Evolutionary conservation across 2,113 vertebrate species (phyloP), one percentile per base, ranked within the genome.

Genomic region (Gallinago paraguaiae): DNA sequence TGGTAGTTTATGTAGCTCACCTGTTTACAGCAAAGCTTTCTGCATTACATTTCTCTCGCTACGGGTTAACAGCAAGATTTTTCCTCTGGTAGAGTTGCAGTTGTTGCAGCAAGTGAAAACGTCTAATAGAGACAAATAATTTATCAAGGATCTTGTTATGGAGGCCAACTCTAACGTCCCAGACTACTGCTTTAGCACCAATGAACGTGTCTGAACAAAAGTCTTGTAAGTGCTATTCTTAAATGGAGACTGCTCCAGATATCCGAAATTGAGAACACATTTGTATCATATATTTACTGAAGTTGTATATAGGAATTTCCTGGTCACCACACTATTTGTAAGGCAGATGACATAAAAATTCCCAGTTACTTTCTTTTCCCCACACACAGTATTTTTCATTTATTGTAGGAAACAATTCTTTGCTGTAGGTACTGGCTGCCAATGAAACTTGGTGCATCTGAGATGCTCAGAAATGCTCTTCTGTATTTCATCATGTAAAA

Each of bases 1-100:
- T 76, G 76, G 57, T 33, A 23, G 54, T 93, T 93, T n/a, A n/a
- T 90, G 67, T 51, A 85, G 78, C 57, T 95, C 54, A 60, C 95
- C 93, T 93, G 30, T n/a, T 54, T 39, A 31, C 45, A 54, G 48
- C 53, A 75, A 93, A 88, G 43, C 56, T 56, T 56, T 88, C 82
- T 82, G 48, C 17, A 22, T 84, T n/a, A 24, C 23, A 56, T 82
- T 88, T 79, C 27, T 93, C 69, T 88, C 64, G 25, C 41, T 82
- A 17, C 57, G 39, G 33, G 56, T 93, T 94, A 96, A 85, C 75
- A 41, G 68, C 37, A 41, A 20, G 51, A 27, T 56, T 64, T 86
- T 82, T 84, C 63, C 28, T n/a, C 39, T 71, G 82, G 67, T 50
- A 31, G 86, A 60, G 1, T 25, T 69, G 78, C 74, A 64, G 54